Evolutionary conservation across 2,888 invertebrate genomes (phyloP), one percentile per base, ranked within the genome.

Genomic region (Latheticus oryzae): DNA sequence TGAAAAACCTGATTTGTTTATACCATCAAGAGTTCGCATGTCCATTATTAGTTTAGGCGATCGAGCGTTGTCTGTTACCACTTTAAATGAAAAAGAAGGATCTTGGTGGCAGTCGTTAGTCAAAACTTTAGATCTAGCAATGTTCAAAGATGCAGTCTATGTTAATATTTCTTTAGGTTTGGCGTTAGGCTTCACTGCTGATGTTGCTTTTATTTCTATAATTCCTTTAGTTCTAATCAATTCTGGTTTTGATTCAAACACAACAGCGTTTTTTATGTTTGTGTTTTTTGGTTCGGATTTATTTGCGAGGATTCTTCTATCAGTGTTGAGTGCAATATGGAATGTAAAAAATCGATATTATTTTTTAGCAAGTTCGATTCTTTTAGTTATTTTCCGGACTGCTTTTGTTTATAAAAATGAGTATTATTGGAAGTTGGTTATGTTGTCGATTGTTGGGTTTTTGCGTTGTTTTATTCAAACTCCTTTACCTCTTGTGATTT

Each of bases 401-500:
- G 88, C 81, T n/a, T 84, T 86, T 62, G 78, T 84, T 26, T 78
- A 83, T 50, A 5, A 30, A 3, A 83, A 81, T 62, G 78, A 81
- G 7, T 83, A 85, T 66, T 73, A 76, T 66, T 86, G 85, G 64
- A 85, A 87, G 68, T 80, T 86, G 28, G 70, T 79, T 8, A 82
- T 85, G 62, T 85, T 86, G 0, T 85, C 82, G 0, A 72, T 84
- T 26, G 84, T 90, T 24, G 90, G 91, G 0, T 80, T 88, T 54
- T 81, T 89, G 33, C 81, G 90, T 50, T 87, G 88, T 54, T 87
- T 88, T 70, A 82, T 91, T 2, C 85, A 88, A 64, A 89, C 89
- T 3, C 82, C 89, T 2, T 76, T 89, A 62, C 86, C 89, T n/a
- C 79, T 90, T 5, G 83, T 89, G 1, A 85, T 91, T 40, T 84